Percentiles rank a stretch among this genome's conserved stretches.
Conservation (phyloP, 1,140 invertebrate genomes). For the Pseudomyrmex gracilis region DNA sequence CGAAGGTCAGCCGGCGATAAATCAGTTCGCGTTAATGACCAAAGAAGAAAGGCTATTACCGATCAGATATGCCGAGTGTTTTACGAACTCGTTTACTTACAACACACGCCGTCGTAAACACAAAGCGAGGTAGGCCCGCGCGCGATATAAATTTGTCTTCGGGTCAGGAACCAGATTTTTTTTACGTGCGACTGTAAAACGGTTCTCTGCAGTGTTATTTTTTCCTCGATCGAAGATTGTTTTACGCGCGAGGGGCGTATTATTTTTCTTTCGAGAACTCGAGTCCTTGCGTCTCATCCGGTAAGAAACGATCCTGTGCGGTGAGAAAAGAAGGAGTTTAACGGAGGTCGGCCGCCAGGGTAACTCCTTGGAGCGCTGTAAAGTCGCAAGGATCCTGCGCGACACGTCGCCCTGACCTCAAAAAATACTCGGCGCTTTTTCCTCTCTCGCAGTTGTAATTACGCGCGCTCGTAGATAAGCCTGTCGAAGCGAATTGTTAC, state of each 20-base stretch:
- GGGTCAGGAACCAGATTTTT: slow-evolving; percentile 24
- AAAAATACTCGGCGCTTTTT: slow-evolving; percentile 70
- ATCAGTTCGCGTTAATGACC: slow-evolving; percentile 14
- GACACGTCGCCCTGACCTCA: slow-evolving; percentile 81
- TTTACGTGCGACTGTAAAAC: too few relatives aligned
- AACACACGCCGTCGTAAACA: not conserved
- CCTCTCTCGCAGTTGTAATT: slow-evolving; percentile 10
- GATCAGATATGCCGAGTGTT: slow-evolving; percentile 10
- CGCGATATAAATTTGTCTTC: slow-evolving; percentile 15
- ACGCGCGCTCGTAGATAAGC: slow-evolving; percentile 18
- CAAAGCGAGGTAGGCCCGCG: not conserved
- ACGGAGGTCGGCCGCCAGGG: slow-evolving; percentile 69
- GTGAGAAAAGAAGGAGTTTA: not conserved
- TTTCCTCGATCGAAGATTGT: slow-evolving; percentile 1
- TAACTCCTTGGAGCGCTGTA: slow-evolving; percentile 67
- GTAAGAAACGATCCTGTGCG: slow-evolving; percentile 38
- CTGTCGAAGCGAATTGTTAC: slow-evolving; percentile 9
- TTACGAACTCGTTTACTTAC: slow-evolving; percentile 8
- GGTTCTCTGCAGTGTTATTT: too few relatives aligned
- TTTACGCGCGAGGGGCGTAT: not conserved
- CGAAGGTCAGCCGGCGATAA: slow-evolving; percentile 4
- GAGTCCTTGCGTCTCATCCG: slow-evolving; percentile 39
- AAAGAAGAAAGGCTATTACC: slow-evolving; percentile 26
- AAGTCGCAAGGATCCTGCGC: slow-evolving; percentile 78
- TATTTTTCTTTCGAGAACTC: not conserved